A percentile compares a stretch with the other conserved stretches of the same genome.
Evolutionary conservation across 1,140 invertebrate genomes (phyloP).

Genomic region (Trissolcus basalis): DNA sequence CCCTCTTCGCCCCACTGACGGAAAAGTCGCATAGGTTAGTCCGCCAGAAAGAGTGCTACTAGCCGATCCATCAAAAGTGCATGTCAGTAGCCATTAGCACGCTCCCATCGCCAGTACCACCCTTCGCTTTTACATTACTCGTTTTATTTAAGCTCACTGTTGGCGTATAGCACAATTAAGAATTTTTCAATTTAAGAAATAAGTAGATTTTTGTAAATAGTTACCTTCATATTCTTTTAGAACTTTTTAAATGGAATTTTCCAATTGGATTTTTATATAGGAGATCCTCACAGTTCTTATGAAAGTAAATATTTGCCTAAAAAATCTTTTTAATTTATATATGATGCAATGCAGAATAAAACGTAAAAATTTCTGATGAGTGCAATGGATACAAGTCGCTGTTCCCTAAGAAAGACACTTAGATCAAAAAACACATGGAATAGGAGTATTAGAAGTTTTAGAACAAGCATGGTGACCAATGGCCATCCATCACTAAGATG

Average conservation of each 20-base stretch:
- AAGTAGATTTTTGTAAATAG: background rate
- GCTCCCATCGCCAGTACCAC: constrained; percentile 72
- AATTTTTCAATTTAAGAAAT: constrained; percentile 9
- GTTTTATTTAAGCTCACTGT: constrained; percentile 40
- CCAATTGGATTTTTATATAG: too few relatives aligned
- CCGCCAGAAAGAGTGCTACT: constrained; percentile 71
- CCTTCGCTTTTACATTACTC: constrained; percentile 50
- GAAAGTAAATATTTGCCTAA: too few relatives aligned
- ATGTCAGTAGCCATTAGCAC: constrained; percentile 80
- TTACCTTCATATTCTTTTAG: too few relatives aligned
- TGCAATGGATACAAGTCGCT: too few relatives aligned
- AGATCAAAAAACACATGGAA: background rate
- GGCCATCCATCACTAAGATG: constrained; percentile 74
- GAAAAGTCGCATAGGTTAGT: constrained; percentile 55
- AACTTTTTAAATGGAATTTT: too few relatives aligned
- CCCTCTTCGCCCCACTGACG: constrained; percentile 31
- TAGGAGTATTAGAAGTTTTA: constrained; percentile 50
- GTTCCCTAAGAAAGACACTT: too few relatives aligned
- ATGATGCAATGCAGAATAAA: too few relatives aligned
- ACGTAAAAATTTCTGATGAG: too few relatives aligned
- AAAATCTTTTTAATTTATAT: too few relatives aligned
- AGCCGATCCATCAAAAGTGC: constrained; percentile 78
- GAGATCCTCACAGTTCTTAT: too few relatives aligned
- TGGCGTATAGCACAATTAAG: constrained; percentile 27
- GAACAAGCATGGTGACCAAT: constrained; percentile 68